Evolutionary conservation across 2,888 invertebrate genomes (phyloP).

Genomic region (Seira musarum): DNA sequence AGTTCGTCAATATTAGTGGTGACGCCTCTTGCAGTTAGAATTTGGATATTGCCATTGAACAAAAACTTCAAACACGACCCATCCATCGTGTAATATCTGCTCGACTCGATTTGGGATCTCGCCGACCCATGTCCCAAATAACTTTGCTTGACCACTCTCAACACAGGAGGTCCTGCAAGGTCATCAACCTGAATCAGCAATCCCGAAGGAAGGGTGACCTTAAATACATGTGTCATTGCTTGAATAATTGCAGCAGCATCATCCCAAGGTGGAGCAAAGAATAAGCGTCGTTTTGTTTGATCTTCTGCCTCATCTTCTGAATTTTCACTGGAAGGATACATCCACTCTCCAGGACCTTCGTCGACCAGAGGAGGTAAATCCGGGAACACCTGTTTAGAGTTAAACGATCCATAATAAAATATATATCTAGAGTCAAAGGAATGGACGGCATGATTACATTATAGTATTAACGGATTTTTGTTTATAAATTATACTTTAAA

Average conservation of each 20-base stretch:
- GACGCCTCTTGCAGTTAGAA: slow-evolving; percentile 64
- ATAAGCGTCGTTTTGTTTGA: slow-evolving; percentile 37
- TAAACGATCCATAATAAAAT: no score
- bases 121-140: slow-evolving; percentile 63
- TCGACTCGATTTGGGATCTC: slow-evolving; percentile 44
- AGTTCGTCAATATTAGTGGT: slow-evolving; percentile 63
- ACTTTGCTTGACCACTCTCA: slow-evolving; percentile 62
- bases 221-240: slow-evolving; percentile 58
- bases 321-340: slow-evolving; percentile 64
- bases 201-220: slow-evolving; percentile 63
- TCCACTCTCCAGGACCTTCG: slow-evolving; percentile 55
- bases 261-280: slow-evolving; percentile 53
- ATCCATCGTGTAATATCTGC: slow-evolving; percentile 63
- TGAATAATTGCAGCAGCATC: slow-evolving; percentile 51
- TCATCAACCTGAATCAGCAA: slow-evolving; percentile 56
- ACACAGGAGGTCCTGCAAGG: slow-evolving; percentile 52
- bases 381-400: slow-evolving; percentile 17
- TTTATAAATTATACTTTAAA: no score
- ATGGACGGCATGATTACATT: no score
- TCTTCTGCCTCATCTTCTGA: slow-evolving; percentile 51
- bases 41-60: slow-evolving; percentile 59
- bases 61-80: slow-evolving; percentile 64
- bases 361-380: not conserved
- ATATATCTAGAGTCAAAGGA: no score
- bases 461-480: no score